Evolutionary conservation across 2,797 vertebrate species (phyloP), one percentile per base, ranked within the genome.

Genomic region (Artibeus jamaicensis): DNA sequence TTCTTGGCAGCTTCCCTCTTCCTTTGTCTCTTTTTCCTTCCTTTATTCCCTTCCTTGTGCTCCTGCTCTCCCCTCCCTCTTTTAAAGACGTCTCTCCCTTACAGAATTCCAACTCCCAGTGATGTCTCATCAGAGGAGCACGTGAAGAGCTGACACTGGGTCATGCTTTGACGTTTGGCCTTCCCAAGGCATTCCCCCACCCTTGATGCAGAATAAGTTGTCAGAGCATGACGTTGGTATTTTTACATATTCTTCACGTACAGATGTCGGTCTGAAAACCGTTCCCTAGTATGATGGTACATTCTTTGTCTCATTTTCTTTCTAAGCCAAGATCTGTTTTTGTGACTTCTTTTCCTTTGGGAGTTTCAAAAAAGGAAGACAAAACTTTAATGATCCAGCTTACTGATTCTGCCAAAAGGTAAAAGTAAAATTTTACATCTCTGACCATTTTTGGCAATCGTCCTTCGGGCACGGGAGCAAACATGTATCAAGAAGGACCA

Each of bases 211-310:
- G 98, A 98, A 98, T 98, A 98, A 98, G 97, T 95, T 98, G 98
- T 98, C 98, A 98, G 98, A 98, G 98, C 98, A 98, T 98, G 98
- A 98, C 98, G 98, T 98, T 98, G 98, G 97, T 98, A 98, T 98
- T 98, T 98, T 98, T 98, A 98, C 98, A 98, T 98, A 98, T 98
- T 98, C 98, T 97, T 98, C 98, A 98, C 96, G 97, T 98, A 98
- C 98, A 98, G 98, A 98, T 98, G 98, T 98, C 98, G 98, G 96
- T 98, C 98, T 98, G 97, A 98, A 98, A 98, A 97, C 96, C 95
- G 96, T 76, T 97, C 94, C 90, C 94, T 95, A 95, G 93, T 65
- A 15, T 96, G 98, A 97, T 93, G 97, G 98, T 98, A 97, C 98
- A 97, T 93, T 97, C 97, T 96, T 97, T 97, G 95, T 98, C 97